Percentiles rank a stretch among this genome's conserved stretches.
These are phyloP conservation scores for Allobates femoralis DNA, from an alignment of 2,797 vertebrate genomes.

Conservation along the genomic window DNA sequence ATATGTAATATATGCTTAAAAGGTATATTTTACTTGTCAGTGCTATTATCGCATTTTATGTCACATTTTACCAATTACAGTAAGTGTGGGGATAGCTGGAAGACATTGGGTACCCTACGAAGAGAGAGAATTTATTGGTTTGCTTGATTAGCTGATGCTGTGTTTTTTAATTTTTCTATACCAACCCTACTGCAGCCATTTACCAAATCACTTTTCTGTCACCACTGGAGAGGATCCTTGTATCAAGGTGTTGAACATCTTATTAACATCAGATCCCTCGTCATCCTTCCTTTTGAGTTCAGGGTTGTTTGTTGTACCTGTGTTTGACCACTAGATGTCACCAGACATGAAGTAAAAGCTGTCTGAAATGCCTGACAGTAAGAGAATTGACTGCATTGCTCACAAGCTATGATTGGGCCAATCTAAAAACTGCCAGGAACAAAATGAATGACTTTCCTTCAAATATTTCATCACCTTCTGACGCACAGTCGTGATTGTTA, in stretches of 20 bases:
- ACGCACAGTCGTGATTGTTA: slow-evolving; percentile 13
- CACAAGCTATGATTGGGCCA: background rate
- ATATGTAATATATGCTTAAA: too few relatives aligned
- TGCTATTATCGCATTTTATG: too few relatives aligned
- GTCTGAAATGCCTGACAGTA: background rate
- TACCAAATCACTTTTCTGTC: too few relatives aligned
- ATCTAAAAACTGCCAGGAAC: slow-evolving; percentile 24
- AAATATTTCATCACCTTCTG: slow-evolving; percentile 33
- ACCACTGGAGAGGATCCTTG: background rate
- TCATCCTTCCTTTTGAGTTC: background rate
- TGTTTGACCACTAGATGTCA: slow-evolving; percentile 65
- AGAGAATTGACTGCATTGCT: slow-evolving; percentile 5
- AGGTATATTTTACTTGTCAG: too few relatives aligned
- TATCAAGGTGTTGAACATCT: too few relatives aligned
- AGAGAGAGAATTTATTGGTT: too few relatives aligned
- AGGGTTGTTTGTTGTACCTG: slow-evolving; percentile 28
- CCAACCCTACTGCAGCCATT: too few relatives aligned
- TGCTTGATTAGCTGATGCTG: too few relatives aligned
- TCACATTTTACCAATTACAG: too few relatives aligned
- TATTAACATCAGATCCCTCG: background rate
- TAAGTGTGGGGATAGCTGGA: too few relatives aligned
- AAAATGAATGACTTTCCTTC: slow-evolving; percentile 1
- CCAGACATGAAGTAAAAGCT: background rate
- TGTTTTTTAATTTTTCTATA: too few relatives aligned
- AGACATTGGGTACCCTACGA: too few relatives aligned